phyloP scores from a whole-genome alignment of 92 coral and sea anemone genomes.

The Porites cylindrica region DNA sequence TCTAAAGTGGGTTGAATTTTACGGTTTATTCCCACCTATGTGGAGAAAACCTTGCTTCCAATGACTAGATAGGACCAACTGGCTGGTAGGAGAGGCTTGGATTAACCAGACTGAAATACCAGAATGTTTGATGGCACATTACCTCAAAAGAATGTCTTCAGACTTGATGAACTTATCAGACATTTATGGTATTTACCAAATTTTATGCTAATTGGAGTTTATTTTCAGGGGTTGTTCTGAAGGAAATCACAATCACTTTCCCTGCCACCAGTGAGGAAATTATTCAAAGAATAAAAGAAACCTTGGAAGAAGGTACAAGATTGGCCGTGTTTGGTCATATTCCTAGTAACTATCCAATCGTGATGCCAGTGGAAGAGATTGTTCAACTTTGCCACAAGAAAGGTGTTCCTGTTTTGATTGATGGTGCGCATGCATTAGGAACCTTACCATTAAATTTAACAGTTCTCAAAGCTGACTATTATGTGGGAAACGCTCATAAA shows the following conservation, averaged over 20 bases:
- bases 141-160: background rate
- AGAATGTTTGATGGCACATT: too few relatives aligned
- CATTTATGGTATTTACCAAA: too few relatives aligned
- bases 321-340: conserved; percentile 73
- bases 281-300: conserved; percentile 36
- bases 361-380: conserved; percentile 70
- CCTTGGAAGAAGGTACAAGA: conserved; percentile 65
- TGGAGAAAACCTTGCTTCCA: too few relatives aligned
- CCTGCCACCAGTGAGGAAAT: conserved; percentile 65
- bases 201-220: background rate
- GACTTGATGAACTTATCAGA: too few relatives aligned
- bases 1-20: too few relatives aligned
- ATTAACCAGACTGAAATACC: too few relatives aligned
- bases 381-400: conserved; percentile 69
- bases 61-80: too few relatives aligned
- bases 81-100: too few relatives aligned
- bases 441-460: conserved; percentile 45
- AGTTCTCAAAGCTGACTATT: conserved; percentile 64
- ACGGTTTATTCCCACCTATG: too few relatives aligned
- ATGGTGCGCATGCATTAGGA: conserved; percentile 80
- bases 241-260: conserved; percentile 56
- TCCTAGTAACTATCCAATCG: conserved; percentile 67
- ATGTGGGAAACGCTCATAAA: conserved; percentile 76
- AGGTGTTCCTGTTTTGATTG: conserved; percentile 73
- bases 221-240: conserved; percentile 50